These are phyloP conservation scores for Pollimyrus isidori DNA, from an alignment of 2,113 vertebrate genomes.

Conservation along the genomic window DNA sequence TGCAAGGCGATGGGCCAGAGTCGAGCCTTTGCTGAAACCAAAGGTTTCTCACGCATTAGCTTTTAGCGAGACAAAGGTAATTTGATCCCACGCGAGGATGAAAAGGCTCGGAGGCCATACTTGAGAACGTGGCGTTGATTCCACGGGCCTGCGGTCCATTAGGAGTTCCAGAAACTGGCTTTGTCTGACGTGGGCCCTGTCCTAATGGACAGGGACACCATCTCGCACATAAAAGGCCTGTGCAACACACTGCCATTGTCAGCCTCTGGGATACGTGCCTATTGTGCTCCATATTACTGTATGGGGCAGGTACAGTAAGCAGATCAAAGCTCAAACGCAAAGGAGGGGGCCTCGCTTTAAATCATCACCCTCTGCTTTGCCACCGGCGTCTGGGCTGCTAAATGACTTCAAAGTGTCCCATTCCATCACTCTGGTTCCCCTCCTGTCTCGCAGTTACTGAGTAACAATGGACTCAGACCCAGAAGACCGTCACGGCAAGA, in stretches of 20 bases:
- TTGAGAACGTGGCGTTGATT: conserved; percentile 31
- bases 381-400: neutral
- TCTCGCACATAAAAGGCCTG: conserved; percentile 18
- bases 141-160: conserved; percentile 42
- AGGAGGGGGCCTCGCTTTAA: conserved; percentile 16
- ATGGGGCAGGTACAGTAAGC: conserved; percentile 28
- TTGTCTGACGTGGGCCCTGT: conserved; percentile 4
- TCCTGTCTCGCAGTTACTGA: neutral
- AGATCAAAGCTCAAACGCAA: conserved; percentile 32
- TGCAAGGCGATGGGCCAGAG: neutral
- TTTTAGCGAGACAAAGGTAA: conserved; percentile 1
- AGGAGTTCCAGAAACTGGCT: conserved; percentile 28
- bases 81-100: neutral
- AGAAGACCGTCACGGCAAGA: neutral
- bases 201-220: conserved; percentile 33
- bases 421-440: neutral
- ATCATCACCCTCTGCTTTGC: neutral
- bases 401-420: neutral
- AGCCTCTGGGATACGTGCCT: conserved; percentile 27
- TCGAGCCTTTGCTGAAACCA: neutral
- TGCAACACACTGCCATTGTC: conserved; percentile 2
- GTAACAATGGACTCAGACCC: neutral
- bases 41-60: neutral
- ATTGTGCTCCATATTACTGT: conserved; percentile 27
- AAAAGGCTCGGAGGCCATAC: conserved; percentile 28